These are phyloP conservation scores for Thalassaphorura encarpata DNA, from an alignment of 1,140 invertebrate species.

Conservation along the genomic window DNA sequence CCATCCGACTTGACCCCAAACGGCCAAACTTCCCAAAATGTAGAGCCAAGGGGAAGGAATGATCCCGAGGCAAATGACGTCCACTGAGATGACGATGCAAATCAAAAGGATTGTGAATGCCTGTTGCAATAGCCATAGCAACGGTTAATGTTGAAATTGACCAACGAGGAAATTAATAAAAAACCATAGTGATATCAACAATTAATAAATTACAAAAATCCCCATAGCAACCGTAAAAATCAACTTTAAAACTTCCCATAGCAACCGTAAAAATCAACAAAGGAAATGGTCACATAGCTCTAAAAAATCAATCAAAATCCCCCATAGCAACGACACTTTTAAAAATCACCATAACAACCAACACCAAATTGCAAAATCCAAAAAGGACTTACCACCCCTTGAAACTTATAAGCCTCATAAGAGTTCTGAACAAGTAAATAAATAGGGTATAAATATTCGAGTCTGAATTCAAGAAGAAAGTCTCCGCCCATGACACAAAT, in stretches of 20 bases:
- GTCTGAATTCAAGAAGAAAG: constrained; percentile 95
- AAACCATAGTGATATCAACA: not conserved
- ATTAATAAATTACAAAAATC: not conserved
- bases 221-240: no score
- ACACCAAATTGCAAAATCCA: constrained; percentile 8
- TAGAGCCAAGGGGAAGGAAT: constrained; percentile 66
- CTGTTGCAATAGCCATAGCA: no score
- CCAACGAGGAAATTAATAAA: no score
- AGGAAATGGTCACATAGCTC: no score
- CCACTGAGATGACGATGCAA: constrained; percentile 93
- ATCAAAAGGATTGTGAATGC: constrained; percentile 98
- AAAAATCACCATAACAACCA: constrained; percentile 20
- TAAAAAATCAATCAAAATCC: no score
- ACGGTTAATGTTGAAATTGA: no score
- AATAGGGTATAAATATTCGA: constrained; percentile 98
- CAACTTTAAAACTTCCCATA: no score
- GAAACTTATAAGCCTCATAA: constrained; percentile 97
- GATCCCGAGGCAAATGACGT: constrained; percentile 98
- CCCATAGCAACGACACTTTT: not conserved
- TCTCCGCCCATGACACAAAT: constrained; percentile 88
- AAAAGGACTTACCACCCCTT: constrained; percentile 77
- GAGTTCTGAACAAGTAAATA: constrained; percentile 92
- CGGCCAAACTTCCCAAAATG: constrained; percentile 29
- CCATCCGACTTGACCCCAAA: constrained; percentile 30
- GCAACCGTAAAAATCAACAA: no score